Evolutionary conservation across 2,888 invertebrate species (phyloP).

Genomic region (Drosophila nigritarsus): DNA sequence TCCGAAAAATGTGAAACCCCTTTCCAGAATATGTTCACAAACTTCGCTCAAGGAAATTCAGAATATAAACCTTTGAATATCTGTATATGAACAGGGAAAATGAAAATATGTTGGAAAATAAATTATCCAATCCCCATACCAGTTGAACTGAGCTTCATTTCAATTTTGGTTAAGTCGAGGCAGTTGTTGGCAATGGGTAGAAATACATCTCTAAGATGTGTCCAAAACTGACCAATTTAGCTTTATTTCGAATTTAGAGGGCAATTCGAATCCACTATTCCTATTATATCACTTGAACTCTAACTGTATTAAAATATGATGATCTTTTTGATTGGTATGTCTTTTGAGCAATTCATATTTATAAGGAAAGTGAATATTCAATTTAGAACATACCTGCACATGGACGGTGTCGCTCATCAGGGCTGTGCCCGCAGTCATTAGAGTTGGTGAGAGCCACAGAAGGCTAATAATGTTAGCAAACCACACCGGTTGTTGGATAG

Average conservation of each 20-base stretch:
- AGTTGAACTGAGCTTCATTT: not conserved
- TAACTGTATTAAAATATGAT: not conserved
- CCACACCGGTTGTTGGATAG: not conserved
- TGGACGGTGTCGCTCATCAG: conserved; percentile 61
- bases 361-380: not conserved
- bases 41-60: not conserved
- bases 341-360: not conserved
- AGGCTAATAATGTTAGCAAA: conserved; percentile 17
- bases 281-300: not conserved
- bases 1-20: not conserved
- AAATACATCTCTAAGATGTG: not conserved
- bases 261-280: not conserved
- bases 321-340: not conserved
- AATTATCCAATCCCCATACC: not conserved
- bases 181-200: not conserved
- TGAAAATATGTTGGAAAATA: too few species aligned
- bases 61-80: not conserved
- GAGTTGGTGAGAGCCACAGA: conserved; percentile 64
- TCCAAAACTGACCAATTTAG: not conserved
- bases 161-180: not conserved
- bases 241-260: not conserved
- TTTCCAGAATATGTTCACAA: not conserved
- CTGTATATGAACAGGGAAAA: not conserved
- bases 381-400: conserved; percentile 62
- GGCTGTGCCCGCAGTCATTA: conserved; percentile 52